These are phyloP conservation scores for Alloscopus bannaensis DNA, from an alignment of 2,888 invertebrate species.

Conservation along the genomic window DNA sequence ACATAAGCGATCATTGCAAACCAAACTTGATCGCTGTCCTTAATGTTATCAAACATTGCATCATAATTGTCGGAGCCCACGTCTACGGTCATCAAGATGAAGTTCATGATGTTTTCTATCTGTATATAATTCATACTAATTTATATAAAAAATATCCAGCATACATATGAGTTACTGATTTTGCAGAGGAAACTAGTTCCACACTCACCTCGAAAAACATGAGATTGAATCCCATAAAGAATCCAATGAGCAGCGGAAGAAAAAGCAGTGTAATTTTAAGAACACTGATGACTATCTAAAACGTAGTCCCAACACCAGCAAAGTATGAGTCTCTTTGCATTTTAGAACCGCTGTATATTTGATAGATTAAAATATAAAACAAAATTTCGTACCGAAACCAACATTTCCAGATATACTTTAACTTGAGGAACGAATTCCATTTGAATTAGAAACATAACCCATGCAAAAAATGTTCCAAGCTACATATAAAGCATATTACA, in stretches of 20 bases:
- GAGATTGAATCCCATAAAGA: conserved; percentile 66
- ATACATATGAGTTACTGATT: no score
- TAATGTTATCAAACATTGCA: conserved; percentile 35
- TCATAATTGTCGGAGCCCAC: conserved; percentile 57
- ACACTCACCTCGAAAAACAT: conserved; percentile 55
- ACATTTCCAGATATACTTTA: conserved; percentile 63
- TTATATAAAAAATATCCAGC: background rate
- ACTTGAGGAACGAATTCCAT: conserved; percentile 54
- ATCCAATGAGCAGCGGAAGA: conserved; percentile 58
- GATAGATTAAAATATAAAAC: background rate
- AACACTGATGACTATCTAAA: conserved; percentile 56
- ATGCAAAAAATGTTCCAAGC: conserved; percentile 63
- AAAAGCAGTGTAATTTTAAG: conserved; percentile 62
- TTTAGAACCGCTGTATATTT: no score
- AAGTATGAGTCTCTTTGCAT: no score
- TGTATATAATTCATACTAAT: no score
- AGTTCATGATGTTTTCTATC: conserved; percentile 53
- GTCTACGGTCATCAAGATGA: conserved; percentile 61
- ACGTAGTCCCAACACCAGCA: no score
- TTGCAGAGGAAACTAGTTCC: no score
- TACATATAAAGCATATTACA: conserved; percentile 24
- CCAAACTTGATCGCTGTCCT: conserved; percentile 33
- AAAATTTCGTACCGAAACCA: conserved; percentile 48
- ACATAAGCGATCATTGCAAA: conserved; percentile 38
- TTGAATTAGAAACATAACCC: conserved; percentile 66